Evolutionary conservation across 2,113 vertebrate genomes (phyloP).

Genomic region (Tragelaphus imberbis): DNA sequence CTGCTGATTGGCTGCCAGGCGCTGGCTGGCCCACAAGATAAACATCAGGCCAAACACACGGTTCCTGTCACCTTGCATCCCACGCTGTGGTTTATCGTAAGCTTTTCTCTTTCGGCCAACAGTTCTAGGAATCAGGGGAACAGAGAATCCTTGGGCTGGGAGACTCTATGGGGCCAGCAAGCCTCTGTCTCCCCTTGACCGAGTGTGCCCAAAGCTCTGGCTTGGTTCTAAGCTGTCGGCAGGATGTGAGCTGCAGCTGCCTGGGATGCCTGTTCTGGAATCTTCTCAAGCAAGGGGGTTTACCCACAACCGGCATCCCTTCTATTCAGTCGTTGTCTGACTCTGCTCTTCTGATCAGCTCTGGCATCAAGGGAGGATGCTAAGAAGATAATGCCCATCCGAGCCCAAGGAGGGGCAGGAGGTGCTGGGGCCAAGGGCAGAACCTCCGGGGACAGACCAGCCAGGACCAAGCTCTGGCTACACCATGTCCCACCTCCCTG

Average conservation of each 20-base stretch:
- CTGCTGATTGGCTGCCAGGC: background rate
- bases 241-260: background rate
- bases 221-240: background rate
- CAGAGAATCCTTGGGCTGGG: background rate
- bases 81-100: constrained; percentile 55
- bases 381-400: accelerated
- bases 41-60: constrained; percentile 2
- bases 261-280: background rate
- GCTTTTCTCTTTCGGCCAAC: constrained; percentile 37
- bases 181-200: background rate
- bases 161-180: background rate
- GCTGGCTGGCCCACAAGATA: constrained; percentile 56
- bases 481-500: background rate
- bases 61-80: constrained; percentile 67
- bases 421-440: accelerated
- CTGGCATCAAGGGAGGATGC: accelerated
- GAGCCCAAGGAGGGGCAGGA: background rate
- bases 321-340: background rate
- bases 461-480: background rate
- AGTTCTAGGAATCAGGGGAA: constrained; percentile 65
- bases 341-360: background rate
- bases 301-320: background rate
- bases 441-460: background rate
- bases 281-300: background rate
- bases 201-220: background rate